Evolutionary conservation across 92 coral and sea anemone species (phyloP), one percentile per base, ranked within the genome.

Genomic region (Micromussa lordhowensis): DNA sequence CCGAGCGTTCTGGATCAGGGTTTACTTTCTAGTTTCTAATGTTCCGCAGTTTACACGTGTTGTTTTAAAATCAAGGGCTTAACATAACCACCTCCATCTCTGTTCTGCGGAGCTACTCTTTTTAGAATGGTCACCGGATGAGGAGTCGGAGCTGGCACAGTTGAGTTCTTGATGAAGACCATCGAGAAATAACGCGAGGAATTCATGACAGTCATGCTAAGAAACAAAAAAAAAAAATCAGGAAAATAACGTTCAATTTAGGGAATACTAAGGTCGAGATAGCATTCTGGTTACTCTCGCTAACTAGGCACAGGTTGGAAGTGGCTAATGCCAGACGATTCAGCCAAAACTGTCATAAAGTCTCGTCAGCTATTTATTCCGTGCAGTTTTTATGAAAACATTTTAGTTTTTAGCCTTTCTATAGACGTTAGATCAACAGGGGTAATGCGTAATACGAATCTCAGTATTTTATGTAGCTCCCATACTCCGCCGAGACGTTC

Each of bases 141-240:
- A 87, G 59, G 61, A 70, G n/a, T 35, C 66, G 78, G n/a, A 85
- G 69, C 28, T 36, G 75, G 48, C 61, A 71, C 86, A 93, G 90
- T 89, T 86, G 36, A 95, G 86, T 83, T 93, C 98, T 81, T 89
- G 98, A 81, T 95, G 98, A 70, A 95, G 86, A 36, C 93, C 94
- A 84, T 95, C 98, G 81, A 95, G 90, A 61, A 95, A 88, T 13
- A 95, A 64, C n/a, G 96, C 94, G 54, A 95, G 92, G 64, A 95
- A 95, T 83, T 95, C 98, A 83, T 95, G 96, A 49, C 98, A 95
- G 91, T 95, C 98, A 57, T 95, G 98, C 96, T 95, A 30, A 40
- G 26, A 70, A 77, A 73, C 77, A 10, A 4, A 31, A 22, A 44
- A 34, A 16, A 12, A 49, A 36, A 19, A 81, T 28, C 38, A 8